phyloP scores from a whole-genome alignment of 2,113 vertebrate genomes.

The Phainopepla nitens region DNA sequence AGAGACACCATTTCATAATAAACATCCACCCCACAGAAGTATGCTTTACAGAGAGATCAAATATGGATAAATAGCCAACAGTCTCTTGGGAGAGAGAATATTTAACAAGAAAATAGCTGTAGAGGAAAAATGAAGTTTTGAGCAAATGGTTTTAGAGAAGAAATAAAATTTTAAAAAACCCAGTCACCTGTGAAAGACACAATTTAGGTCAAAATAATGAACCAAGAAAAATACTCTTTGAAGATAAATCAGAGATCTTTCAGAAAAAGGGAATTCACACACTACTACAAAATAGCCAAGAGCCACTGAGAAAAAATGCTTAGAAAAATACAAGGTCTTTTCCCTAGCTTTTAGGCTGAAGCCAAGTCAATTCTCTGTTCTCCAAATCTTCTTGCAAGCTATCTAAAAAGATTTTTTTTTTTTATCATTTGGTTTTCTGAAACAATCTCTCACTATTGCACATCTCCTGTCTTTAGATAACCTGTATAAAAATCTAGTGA shows the following conservation, averaged over 20 bases:
- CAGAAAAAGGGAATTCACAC: not conserved
- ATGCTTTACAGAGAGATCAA: conserved; percentile 5
- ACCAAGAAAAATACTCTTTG: not conserved
- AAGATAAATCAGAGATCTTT: not conserved
- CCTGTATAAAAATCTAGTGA: not conserved
- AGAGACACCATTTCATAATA: not conserved
- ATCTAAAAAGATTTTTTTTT: not conserved
- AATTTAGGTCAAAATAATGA: not conserved
- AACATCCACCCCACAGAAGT: not conserved
- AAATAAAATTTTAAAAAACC: not conserved
- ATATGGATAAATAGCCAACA: conserved; percentile 46
- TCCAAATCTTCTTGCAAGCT: not conserved
- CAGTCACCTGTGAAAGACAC: not conserved
- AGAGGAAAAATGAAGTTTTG: not conserved
- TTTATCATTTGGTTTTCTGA: not conserved
- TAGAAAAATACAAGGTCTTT: not conserved
- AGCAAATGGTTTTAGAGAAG: not conserved
- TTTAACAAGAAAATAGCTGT: not conserved
- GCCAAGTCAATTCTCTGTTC: not conserved
- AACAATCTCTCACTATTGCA: not conserved
- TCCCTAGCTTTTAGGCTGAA: not conserved
- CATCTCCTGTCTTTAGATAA: not conserved
- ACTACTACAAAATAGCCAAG: not conserved
- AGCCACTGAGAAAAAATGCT: not conserved
- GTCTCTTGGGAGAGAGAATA: not conserved